Base-by-base conservation (phyloP, 1,140 invertebrate genomes). In the Subanguina moxae region DNA sequence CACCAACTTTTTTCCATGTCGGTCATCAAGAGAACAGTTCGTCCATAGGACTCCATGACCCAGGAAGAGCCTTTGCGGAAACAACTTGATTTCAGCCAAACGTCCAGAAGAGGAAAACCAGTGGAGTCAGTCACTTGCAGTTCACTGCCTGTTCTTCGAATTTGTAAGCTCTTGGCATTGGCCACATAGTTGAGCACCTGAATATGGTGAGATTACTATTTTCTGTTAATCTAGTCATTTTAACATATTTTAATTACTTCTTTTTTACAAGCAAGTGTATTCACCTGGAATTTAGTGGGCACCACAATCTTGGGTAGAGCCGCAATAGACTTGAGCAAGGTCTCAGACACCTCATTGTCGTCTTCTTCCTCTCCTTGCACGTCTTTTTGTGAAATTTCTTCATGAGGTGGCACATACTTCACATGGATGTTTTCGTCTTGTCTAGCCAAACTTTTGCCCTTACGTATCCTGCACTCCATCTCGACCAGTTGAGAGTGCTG, bases 141-240 rank as follows among this genome's bases (percentile, higher is more conserved):
- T 67, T 74, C 73, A 13, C 71, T 77, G 11, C 73, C 73, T 42
- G 68, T 38, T 30, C 75, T 69, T 9, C 73, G 57, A 45, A 74
- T 74, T 43, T 62, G 48, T 25, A 74, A 43, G 17, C 48, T 25
- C 56, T 73, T 76, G 1, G 73, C 61, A 56, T 64, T 71, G 15
- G 73, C 66, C 25, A 74, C 77, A 59, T 78, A 74, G 43, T 59
- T 57, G 15, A 74, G 61, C 21, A 76, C 73, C 30, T 74, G 69
- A 58, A 52, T 21, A 21, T 45, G 11, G 43, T 45, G n/a, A 21
- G 23, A 21, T 52, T 7, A 15, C 17, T 19, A 7, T 52, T 52
- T 52, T 52, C 23, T 52, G n/a, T 15, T 3, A 52, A 52, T 52
- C 17, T 21, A 52, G n/a, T n/a, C n/a, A n/a, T n/a, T n/a, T n/a